Evolutionary conservation across 1,140 invertebrate species (phyloP), one percentile per base, ranked within the genome.

Genomic region (Elymnias hypermnestra): DNA sequence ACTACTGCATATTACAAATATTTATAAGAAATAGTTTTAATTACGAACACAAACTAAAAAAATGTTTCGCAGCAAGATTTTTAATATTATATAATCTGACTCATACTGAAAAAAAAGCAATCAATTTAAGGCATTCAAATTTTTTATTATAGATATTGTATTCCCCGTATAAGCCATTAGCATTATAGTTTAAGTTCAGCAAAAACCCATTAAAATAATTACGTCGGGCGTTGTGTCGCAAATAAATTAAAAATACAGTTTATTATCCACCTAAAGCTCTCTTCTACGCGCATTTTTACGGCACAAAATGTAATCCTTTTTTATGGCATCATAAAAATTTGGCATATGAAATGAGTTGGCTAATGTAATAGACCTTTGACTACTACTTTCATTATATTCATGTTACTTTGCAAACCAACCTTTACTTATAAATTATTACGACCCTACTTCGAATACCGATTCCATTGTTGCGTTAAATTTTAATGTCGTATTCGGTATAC

Each of bases 381-480:
- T 14, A 12, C 5, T 10, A 6, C 26, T 21, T 4, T 21, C 6
- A 21, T 21, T 21, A 21, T 64, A 66, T 72, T 70, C 63, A 74
- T 63, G 55, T 62, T 50, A 36, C 49, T 63, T n/a, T 63, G 56
- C 65, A 61, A 64, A 63, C 47, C 57, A 57, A 70, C 53, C 65
- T 63, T 63, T 51, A 29, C 65, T 68, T 53, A 77, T 81, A 81
- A 77, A 75, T 75, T 67, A 77, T 77, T 77, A 70, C 52, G 40
- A 57, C 48, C 58, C 43, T 56, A 59, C 62, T 68, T 33, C 57
- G 44, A 40, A 57, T 46, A 55, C 44, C 57, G 33, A 64, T 63
- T 63, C 60, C 60, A 65, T 70, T 70, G 61, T 69, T 47, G 35
- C 55, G 59, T 63, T 61, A 71, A 44, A 33, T 54, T 46, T 41